Conservation (phyloP, 2,113 vertebrate species). For the Astatoreochromis straeleni region DNA sequence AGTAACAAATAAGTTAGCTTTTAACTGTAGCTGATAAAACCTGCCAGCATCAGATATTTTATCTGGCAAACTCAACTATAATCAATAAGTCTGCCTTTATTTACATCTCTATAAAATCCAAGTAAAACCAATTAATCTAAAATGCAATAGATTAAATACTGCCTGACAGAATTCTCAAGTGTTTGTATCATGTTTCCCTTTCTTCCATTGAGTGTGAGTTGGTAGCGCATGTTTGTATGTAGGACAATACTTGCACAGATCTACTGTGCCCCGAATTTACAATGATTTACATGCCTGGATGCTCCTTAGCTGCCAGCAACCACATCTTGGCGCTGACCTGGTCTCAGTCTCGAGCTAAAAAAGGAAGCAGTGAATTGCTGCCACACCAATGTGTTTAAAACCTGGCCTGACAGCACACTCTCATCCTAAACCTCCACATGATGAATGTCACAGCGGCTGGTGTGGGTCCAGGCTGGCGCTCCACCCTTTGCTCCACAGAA, state of each 20-base stretch:
- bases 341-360: slow-evolving; percentile 54
- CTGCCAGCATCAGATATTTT: background rate
- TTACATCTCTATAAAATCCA: background rate
- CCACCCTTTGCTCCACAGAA: background rate
- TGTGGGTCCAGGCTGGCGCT: background rate
- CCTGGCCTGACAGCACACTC: slow-evolving; percentile 17
- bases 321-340: slow-evolving; percentile 28
- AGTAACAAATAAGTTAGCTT: background rate
- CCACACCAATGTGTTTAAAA: slow-evolving; percentile 40
- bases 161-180: background rate
- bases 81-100: background rate
- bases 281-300: slow-evolving; percentile 45
- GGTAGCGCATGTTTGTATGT: background rate
- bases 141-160: background rate
- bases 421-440: slow-evolving; percentile 25
- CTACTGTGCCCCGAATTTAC: slow-evolving; percentile 17
- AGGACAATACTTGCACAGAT: background rate
- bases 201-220: background rate
- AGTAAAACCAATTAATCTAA: background rate
- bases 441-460: slow-evolving; percentile 9
- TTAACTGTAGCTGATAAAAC: background rate
- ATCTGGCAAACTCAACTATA: background rate
- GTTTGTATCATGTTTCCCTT: background rate
- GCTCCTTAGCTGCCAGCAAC: slow-evolving; percentile 27
- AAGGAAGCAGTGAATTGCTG: slow-evolving; percentile 40